These are phyloP conservation scores for Laterallus jamaicensis DNA, from an alignment of 2,113 vertebrate species.

Conservation along the genomic window DNA sequence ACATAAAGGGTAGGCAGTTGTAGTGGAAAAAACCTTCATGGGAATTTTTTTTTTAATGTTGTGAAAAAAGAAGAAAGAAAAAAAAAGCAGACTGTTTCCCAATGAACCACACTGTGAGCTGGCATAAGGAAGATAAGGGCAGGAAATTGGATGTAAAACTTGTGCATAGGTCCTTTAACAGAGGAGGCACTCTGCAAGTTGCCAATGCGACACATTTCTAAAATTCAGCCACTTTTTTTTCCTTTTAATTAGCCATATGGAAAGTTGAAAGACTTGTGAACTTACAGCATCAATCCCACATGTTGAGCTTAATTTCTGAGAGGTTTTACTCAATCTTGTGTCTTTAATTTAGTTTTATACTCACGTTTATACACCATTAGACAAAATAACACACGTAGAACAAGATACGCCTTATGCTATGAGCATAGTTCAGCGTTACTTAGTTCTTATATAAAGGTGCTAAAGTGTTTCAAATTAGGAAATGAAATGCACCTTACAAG, in stretches of 20 bases:
- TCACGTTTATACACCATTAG: constrained; percentile 33
- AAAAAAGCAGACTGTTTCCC: constrained; percentile 64
- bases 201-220: constrained; percentile 68
- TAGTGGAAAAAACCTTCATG: constrained; percentile 77
- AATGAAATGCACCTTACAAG: constrained; percentile 16
- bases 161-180: constrained; percentile 65
- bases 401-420: neutral
- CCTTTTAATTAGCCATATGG: constrained; percentile 78
- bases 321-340: constrained; percentile 40
- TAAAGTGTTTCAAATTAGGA: constrained; percentile 42
- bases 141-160: constrained; percentile 80
- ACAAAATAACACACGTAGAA: neutral
- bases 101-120: constrained; percentile 77
- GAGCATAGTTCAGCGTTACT: neutral
- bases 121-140: constrained; percentile 77
- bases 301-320: constrained; percentile 62
- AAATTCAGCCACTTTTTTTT: constrained; percentile 73
- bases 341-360: constrained; percentile 64
- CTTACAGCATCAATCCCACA: constrained; percentile 75
- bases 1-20: constrained; percentile 77
- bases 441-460: neutral
- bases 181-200: constrained; percentile 69
- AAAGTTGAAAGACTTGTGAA: constrained; percentile 76
- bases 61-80: constrained; percentile 40
- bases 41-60: constrained; percentile 73